phyloP scores from a whole-genome alignment of 2,888 invertebrate species.

The Megaustenia siamemsis region DNA sequence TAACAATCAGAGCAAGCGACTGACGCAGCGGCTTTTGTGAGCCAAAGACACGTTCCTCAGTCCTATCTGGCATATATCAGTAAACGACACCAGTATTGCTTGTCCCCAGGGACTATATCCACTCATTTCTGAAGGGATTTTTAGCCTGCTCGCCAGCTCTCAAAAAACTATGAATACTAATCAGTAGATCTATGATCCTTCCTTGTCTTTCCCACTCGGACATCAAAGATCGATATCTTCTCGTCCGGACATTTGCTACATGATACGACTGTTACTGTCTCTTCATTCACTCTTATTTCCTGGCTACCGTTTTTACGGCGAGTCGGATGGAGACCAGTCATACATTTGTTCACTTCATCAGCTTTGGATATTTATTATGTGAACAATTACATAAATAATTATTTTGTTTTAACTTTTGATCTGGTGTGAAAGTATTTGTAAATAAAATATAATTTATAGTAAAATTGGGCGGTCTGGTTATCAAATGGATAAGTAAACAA shows the following conservation, averaged over 20 bases:
- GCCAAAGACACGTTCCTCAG: not conserved
- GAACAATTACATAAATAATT: too few relatives aligned
- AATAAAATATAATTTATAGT: too few relatives aligned
- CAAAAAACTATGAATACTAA: conserved; percentile 51
- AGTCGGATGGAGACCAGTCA: too few relatives aligned
- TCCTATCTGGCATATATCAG: conserved; percentile 5
- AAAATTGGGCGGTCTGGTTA: too few relatives aligned
- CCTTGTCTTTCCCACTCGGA: not conserved
- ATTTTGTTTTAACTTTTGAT: too few relatives aligned
- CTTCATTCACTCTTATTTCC: not conserved
- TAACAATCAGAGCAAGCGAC: conserved; percentile 29
- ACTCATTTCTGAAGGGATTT: conserved; percentile 30
- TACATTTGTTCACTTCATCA: too few relatives aligned
- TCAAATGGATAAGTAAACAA: too few relatives aligned
- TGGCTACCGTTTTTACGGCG: too few relatives aligned
- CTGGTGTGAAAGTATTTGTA: too few relatives aligned
- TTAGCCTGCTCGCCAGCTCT: conserved; percentile 23
- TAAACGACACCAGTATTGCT: conserved; percentile 16
- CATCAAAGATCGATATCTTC: conserved; percentile 15
- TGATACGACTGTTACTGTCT: not conserved
- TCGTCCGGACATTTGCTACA: not conserved
- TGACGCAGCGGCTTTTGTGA: not conserved
- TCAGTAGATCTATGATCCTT: conserved; percentile 23
- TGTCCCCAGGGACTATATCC: conserved; percentile 27
- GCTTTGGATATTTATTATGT: too few relatives aligned